phyloP scores from a whole-genome alignment of 2,797 vertebrate species.

The Chromis chromis region DNA sequence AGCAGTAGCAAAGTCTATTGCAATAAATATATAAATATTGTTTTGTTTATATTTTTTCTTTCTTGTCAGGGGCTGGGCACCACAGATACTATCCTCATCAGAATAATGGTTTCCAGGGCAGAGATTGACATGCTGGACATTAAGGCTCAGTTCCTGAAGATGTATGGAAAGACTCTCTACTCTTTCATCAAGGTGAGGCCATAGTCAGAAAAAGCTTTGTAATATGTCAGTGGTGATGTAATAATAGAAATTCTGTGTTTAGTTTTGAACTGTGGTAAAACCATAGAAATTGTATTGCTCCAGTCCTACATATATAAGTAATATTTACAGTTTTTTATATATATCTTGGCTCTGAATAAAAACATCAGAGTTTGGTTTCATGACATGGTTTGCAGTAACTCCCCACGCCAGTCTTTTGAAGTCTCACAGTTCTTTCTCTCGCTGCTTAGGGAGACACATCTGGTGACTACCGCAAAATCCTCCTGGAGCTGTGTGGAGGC shows the following conservation, averaged over 20 bases:
- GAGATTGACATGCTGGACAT: constrained; percentile 97
- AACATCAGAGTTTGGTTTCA: not conserved
- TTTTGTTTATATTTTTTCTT: not conserved
- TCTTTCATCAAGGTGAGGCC: constrained; percentile 96
- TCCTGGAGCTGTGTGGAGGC: constrained; percentile 94
- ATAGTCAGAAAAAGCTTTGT: constrained; percentile 27
- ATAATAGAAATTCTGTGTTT: not conserved
- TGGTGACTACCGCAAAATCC: constrained; percentile 95
- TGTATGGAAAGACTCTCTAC: constrained; percentile 93
- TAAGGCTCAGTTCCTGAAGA: constrained; percentile 89
- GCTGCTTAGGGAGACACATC: constrained; percentile 92
- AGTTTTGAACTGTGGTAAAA: not conserved
- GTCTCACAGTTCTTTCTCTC: constrained; percentile 35
- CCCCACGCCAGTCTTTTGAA: constrained; percentile 1
- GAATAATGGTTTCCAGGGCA: constrained; percentile 93
- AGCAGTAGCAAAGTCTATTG: not conserved
- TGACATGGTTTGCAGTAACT: constrained; percentile 1
- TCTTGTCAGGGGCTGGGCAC: constrained; percentile 91
- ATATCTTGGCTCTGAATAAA: not conserved
- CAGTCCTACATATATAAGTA: not conserved
- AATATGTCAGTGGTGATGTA: constrained; percentile 28
- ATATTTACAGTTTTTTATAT: not conserved
- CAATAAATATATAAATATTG: not conserved
- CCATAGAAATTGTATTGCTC: not conserved
- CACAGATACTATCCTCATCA: constrained; percentile 91